phyloP scores from a whole-genome alignment of 2,888 invertebrate genomes.

The Oscheius sp. region DNA sequence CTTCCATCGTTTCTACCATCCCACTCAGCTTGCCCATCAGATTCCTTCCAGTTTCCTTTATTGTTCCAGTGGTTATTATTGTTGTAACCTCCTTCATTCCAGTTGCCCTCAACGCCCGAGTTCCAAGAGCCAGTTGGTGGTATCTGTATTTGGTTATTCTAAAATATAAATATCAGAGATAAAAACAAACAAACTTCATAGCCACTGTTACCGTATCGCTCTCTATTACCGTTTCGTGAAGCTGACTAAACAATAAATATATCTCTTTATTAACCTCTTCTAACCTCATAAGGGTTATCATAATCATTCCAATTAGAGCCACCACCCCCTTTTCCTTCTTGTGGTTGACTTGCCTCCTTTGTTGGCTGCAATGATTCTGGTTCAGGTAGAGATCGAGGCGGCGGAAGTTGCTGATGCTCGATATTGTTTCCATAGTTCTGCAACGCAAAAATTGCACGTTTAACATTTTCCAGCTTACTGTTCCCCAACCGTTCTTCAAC shows the following conservation, averaged over 20 bases:
- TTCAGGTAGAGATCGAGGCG: not conserved
- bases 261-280: not conserved
- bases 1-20: conserved; percentile 5
- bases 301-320: conserved; percentile 2
- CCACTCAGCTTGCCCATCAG: not conserved
- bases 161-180: not conserved
- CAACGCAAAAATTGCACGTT: not conserved
- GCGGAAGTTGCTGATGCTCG: conserved; percentile 6
- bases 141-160: not conserved
- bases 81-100: not conserved
- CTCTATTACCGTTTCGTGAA: not conserved
- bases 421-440: conserved; percentile 1
- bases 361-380: not conserved
- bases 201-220: not conserved
- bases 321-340: not conserved
- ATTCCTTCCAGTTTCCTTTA: not conserved
- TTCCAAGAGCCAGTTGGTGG: not conserved
- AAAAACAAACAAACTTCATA: not conserved
- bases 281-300: conserved; percentile 3
- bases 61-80: too few species aligned
- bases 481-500: conserved; percentile 15
- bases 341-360: not conserved
- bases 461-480: not conserved
- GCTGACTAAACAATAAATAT: not conserved
- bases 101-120: not conserved